Base-by-base conservation (phyloP, 2,113 vertebrate genomes). In the Macroglossus sobrinus region DNA sequence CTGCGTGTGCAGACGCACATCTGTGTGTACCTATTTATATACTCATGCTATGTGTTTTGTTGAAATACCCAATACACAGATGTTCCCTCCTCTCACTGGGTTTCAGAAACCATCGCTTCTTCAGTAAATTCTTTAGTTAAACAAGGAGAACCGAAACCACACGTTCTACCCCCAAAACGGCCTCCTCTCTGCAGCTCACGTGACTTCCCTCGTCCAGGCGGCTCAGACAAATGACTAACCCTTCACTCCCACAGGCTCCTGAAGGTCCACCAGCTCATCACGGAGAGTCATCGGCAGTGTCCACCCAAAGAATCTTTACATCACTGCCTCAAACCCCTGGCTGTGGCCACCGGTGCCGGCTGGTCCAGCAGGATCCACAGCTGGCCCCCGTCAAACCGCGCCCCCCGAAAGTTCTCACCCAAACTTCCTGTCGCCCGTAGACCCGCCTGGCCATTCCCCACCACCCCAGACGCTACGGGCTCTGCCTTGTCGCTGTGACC, bases 381-480 rank as follows among this genome's bases (percentile, higher is more conserved):
- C 61, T 69, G 5, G 0, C 18, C 24, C 18, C 22, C 3, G 35
- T 6, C 63, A 55, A 30, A 66, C 21, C 40, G n/a, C 53, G 14
- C 18, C 0, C 50, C 0, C 0, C 7, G 0, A 61, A 38, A 5
- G 2, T 35, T 43, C 35, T n/a, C 47, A n/a, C 40, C 85, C 61
- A 26, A 50, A 0, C 45, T 33, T 76, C 55, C 38, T 3, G n/a
- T 3, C 57, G 26, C 24, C 18, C 0, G 12, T 4, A 1, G 8
- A 30, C 22, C 55, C 18, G 4, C 16, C 59, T 35, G 8, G 24
- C n/a, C 12, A 16, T 28, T 24, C 47, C 15, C 30, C 33, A 19
- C 47, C 4, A n/a, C 33, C 24, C 47, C 4, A n/a, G n/a, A 16
- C 38, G 2, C n/a, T 2, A 0, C 1, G 0, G 11, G 19, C 53